Conservation (phyloP, 1,140 invertebrate species). For the Brachionus koreanus region DNA sequence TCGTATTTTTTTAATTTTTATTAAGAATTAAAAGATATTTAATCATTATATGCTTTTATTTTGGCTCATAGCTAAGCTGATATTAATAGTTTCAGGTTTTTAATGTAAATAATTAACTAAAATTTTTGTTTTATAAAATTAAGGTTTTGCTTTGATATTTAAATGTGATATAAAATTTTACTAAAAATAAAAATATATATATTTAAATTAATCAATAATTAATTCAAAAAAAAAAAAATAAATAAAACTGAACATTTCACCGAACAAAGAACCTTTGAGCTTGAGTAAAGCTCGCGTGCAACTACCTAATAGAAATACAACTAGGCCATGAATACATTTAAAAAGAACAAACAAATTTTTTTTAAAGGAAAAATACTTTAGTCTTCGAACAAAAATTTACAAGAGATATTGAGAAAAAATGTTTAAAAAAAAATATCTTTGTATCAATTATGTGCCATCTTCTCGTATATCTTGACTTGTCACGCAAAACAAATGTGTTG, state of each 20-base stretch:
- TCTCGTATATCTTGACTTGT: background rate
- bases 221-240: background rate
- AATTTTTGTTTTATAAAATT: background rate
- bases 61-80: background rate
- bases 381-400: background rate
- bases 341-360: background rate
- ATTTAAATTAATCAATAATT: constrained; percentile 7
- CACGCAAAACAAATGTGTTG: background rate
- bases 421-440: background rate
- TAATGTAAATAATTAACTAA: background rate
- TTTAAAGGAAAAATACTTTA: background rate
- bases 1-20: no score
- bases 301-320: background rate
- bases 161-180: background rate
- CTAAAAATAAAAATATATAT: background rate
- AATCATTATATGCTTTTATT: background rate
- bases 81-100: background rate
- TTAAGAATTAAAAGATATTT: no score
- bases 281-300: background rate
- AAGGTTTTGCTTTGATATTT: background rate
- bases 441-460: background rate
- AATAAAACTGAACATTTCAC: background rate
- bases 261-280: background rate
- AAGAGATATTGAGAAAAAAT: background rate
- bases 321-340: background rate